phyloP scores from a whole-genome alignment of 2,888 invertebrate genomes.

The Diachrysia chrysitis region DNA sequence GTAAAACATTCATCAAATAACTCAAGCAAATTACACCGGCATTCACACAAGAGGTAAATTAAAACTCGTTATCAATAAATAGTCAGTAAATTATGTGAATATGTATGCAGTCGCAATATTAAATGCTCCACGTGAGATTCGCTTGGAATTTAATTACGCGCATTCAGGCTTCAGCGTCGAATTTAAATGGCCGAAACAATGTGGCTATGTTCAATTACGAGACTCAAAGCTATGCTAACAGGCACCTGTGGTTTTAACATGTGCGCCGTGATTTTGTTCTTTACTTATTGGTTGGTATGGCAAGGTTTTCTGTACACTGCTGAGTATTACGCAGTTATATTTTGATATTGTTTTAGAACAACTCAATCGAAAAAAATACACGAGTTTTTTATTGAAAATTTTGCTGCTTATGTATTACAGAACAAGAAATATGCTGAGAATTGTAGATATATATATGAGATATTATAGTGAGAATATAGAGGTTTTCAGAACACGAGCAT shows the following conservation, averaged over 20 bases:
- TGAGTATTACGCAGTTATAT: background rate
- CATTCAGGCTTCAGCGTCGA: slow-evolving; percentile 22
- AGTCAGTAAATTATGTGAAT: slow-evolving; percentile 19
- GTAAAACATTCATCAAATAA: background rate
- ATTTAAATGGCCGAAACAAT: slow-evolving; percentile 41
- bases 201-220: slow-evolving; percentile 20
- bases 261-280: slow-evolving; percentile 2
- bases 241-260: slow-evolving; percentile 11
- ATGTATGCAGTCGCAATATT: slow-evolving; percentile 31
- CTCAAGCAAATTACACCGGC: slow-evolving; percentile 34
- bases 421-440: too few species aligned
- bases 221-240: slow-evolving; percentile 12
- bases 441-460: too few species aligned
- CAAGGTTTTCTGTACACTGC: background rate
- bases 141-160: slow-evolving; percentile 47
- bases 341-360: background rate
- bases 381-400: background rate
- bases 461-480: too few species aligned
- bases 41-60: slow-evolving; percentile 23
- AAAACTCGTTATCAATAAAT: slow-evolving; percentile 16
- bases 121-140: slow-evolving; percentile 29
- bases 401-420: background rate
- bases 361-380: background rate
- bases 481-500: too few species aligned
- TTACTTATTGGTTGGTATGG: background rate